Conservation (phyloP, 2,797 vertebrate species). For the Aplochiton taeniatus region DNA sequence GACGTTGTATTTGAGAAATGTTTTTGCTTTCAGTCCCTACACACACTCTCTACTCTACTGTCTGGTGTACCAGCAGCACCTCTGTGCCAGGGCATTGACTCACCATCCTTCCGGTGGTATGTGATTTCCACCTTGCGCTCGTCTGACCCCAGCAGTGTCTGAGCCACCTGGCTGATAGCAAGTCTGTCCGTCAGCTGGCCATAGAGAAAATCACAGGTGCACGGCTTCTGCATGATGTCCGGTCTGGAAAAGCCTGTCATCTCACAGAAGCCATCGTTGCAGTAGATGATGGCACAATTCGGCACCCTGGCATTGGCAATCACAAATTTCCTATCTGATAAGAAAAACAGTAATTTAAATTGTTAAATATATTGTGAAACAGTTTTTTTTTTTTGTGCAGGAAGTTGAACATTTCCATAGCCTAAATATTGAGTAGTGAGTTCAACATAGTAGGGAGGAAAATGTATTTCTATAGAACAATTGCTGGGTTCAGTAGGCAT, state of each 20-base stretch:
- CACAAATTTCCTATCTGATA: conserved; percentile 96
- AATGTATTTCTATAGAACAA: no score
- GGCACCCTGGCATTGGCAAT: conserved; percentile 98
- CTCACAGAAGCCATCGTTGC: conserved; percentile 98
- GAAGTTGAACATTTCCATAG: conserved; percentile 17
- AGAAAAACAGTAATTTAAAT: conserved; percentile 3
- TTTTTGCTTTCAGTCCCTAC: no score
- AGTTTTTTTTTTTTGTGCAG: no score
- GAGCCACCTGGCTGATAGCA: conserved; percentile 88
- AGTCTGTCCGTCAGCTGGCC: conserved; percentile 90
- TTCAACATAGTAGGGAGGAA: no score
- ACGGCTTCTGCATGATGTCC: conserved; percentile 98
- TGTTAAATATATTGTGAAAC: no score
- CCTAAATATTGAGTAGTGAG: no score
- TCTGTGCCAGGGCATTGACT: conserved; percentile 58
- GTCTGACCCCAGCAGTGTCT: conserved; percentile 91
- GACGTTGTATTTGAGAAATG: no score
- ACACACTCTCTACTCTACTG: not conserved
- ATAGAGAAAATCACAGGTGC: conserved; percentile 97
- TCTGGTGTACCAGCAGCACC: conserved; percentile 11
- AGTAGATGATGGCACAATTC: conserved; percentile 99
- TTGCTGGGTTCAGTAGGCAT: no score
- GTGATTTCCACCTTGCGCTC: conserved; percentile 96
- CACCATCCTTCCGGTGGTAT: conserved; percentile 98
- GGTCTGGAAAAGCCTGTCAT: conserved; percentile 98